Evolutionary conservation across 1,140 invertebrate genomes (phyloP).

Genomic region (Halictus rubicundus): DNA sequence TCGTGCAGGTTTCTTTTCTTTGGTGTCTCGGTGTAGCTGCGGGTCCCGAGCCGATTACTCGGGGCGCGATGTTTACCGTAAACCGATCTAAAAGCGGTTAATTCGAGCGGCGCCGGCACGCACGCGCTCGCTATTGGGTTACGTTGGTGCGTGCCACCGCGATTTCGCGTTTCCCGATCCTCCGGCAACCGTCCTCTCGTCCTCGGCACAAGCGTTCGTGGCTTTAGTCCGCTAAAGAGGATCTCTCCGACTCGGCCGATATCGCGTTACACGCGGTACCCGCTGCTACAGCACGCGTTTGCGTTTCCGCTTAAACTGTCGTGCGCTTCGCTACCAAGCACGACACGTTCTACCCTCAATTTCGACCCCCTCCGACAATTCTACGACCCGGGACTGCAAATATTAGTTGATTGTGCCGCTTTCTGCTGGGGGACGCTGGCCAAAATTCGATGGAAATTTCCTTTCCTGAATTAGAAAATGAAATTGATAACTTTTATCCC

Average conservation of each 20-base stretch:
- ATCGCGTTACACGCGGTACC: slow-evolving; percentile 43
- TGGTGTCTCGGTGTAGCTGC: neutral
- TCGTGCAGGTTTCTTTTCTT: neutral
- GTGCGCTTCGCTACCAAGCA: no score
- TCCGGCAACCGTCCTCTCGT: neutral
- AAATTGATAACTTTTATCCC: no score
- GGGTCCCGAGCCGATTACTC: slow-evolving; percentile 36
- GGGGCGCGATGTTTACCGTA: slow-evolving; percentile 58
- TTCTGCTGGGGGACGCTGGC: no score
- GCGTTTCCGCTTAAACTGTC: slow-evolving; percentile 43
- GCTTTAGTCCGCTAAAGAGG: slow-evolving; percentile 48
- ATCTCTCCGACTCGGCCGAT: slow-evolving; percentile 39
- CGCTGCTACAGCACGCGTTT: slow-evolving; percentile 34
- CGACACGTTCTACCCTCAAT: no score
- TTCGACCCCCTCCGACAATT: no score
- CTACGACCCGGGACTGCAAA: no score
- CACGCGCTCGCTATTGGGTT: slow-evolving; percentile 41
- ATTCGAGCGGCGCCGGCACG: slow-evolving; percentile 48
- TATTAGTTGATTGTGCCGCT: no score
- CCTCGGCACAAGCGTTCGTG: slow-evolving; percentile 24
- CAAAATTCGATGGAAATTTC: no score
- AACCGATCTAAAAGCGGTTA: slow-evolving; percentile 61
- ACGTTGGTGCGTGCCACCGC: slow-evolving; percentile 45
- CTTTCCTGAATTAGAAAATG: no score
- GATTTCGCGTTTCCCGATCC: slow-evolving; percentile 46